phyloP scores from a whole-genome alignment of 1,140 invertebrate species.

The Bemisia tabaci region DNA sequence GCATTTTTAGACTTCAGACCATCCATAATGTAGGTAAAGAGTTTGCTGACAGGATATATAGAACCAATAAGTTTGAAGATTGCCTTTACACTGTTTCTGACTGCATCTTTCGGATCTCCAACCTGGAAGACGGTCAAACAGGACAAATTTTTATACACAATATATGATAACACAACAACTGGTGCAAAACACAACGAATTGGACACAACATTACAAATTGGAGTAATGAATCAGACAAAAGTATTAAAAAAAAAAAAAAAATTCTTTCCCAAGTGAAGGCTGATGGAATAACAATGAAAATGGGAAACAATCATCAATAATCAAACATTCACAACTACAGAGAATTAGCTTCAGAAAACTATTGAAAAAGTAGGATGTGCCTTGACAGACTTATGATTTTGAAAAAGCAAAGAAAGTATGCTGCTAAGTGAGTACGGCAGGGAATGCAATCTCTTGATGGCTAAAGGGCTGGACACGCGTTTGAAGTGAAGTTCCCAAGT shows the following conservation, averaged over 20 bases:
- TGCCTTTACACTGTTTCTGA: constrained; percentile 70
- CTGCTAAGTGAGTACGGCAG: too few relatives aligned
- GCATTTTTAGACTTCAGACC: constrained; percentile 94
- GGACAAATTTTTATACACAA: neutral
- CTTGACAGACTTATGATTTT: too few relatives aligned
- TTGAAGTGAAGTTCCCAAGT: too few relatives aligned
- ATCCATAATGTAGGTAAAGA: constrained; percentile 84
- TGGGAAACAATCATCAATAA: too few relatives aligned
- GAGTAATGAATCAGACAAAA: constrained; percentile 6
- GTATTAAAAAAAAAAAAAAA: constrained; percentile 7
- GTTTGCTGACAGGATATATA: constrained; percentile 77
- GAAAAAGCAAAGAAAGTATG: too few relatives aligned
- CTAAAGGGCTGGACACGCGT: too few relatives aligned
- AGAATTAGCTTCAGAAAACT: too few relatives aligned
- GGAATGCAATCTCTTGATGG: too few relatives aligned
- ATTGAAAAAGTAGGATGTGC: too few relatives aligned
- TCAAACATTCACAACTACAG: too few relatives aligned
- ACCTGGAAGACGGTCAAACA: constrained; percentile 40
- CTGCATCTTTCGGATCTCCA: constrained; percentile 91
- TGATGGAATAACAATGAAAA: too few relatives aligned
- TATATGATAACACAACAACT: neutral
- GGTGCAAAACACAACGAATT: constrained; percentile 6
- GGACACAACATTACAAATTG: neutral
- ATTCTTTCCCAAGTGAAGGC: too few relatives aligned
- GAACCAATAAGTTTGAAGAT: constrained; percentile 73